phyloP scores from a whole-genome alignment of 2,797 vertebrate species.

The Pseudocheirus occidentalis region DNA sequence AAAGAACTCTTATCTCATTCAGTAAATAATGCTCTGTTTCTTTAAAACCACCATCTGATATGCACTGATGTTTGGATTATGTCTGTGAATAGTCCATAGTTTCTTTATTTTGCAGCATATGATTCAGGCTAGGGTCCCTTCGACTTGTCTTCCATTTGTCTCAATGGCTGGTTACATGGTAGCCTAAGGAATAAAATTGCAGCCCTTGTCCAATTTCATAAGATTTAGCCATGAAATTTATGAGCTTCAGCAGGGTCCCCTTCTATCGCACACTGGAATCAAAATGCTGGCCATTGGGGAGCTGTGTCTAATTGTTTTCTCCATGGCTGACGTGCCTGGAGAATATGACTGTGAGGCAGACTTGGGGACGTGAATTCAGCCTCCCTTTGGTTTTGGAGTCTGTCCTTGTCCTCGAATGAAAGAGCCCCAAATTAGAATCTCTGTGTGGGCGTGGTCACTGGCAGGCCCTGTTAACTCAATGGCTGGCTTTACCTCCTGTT shows the following conservation, averaged over 20 bases:
- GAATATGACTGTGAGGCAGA: constrained; percentile 43
- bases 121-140: not conserved
- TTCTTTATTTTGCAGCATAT: not conserved
- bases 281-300: not conserved
- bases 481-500: not conserved
- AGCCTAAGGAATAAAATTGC: not conserved
- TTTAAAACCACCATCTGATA: constrained; percentile 44
- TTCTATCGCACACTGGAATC: not conserved
- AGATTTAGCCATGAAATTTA: not conserved
- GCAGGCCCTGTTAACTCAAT: constrained; percentile 57
- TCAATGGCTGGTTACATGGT: not conserved
- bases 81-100: not conserved
- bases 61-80: constrained; percentile 34
- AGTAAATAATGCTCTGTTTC: constrained; percentile 49
- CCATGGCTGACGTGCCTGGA: constrained; percentile 16
- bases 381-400: constrained; percentile 67
- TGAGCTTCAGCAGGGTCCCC: not conserved
- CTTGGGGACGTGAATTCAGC: constrained; percentile 33
- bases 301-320: not conserved
- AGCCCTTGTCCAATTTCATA: not conserved
- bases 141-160: not conserved
- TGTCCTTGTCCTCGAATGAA: constrained; percentile 73
- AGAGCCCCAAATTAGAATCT: constrained; percentile 70
- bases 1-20: constrained; percentile 66
- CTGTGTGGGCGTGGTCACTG: constrained; percentile 65